These are phyloP conservation scores for Osmoderma eremita DNA, from an alignment of 2,888 invertebrate species.

Conservation along the genomic window DNA sequence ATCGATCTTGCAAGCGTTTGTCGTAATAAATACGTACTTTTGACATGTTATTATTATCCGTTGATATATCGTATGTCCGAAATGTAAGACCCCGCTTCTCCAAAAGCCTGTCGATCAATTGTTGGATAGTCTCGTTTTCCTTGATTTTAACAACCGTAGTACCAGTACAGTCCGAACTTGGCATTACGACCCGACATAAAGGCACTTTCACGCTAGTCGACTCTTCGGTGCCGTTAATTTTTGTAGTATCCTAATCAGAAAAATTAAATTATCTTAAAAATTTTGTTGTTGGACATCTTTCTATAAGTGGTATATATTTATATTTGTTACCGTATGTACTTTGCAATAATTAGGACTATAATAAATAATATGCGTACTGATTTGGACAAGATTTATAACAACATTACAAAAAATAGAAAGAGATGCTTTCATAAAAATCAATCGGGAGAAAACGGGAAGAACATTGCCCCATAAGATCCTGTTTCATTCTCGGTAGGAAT, in stretches of 20 bases:
- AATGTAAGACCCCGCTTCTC: conserved; percentile 85
- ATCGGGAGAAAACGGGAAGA: too few relatives aligned
- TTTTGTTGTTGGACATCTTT: too few relatives aligned
- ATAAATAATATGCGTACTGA: too few relatives aligned
- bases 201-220: conserved; percentile 41
- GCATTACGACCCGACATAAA: conserved; percentile 86
- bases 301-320: too few relatives aligned
- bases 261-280: neutral
- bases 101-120: conserved; percentile 82
- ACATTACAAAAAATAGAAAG: too few relatives aligned
- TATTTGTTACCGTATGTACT: too few relatives aligned
- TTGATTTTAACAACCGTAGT: conserved; percentile 91
- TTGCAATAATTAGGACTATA: too few relatives aligned
- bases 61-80: conserved; percentile 83
- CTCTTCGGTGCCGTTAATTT: conserved; percentile 50
- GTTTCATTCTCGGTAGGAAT: too few relatives aligned
- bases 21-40: conserved; percentile 56
- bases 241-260: conserved; percentile 49
- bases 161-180: conserved; percentile 91
- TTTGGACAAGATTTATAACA: too few relatives aligned
- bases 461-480: too few relatives aligned
- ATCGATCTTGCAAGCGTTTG: too few relatives aligned
- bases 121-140: conserved; percentile 77
- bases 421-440: too few relatives aligned
- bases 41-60: conserved; percentile 62